Base-by-base conservation (phyloP, 2,113 vertebrate species). In the Cricetomys ansorgei region DNA sequence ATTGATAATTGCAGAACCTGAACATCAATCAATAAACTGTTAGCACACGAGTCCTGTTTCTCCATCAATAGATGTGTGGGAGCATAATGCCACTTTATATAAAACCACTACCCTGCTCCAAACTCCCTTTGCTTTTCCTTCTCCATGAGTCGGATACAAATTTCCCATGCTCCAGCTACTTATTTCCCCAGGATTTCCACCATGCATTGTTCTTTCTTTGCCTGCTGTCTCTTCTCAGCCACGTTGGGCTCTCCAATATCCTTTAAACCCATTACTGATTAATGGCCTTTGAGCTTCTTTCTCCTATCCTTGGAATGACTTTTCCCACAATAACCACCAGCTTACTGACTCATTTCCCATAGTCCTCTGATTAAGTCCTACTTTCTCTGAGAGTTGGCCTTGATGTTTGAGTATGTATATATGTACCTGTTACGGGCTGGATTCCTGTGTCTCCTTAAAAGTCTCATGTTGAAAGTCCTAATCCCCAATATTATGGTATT, bases 151-250 rank as follows among this genome's bases (percentile, higher is more conserved):
- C 10, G 53, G 45, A 59, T 2, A 15, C 1, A 50, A 75, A 25
- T 25, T 45, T 89, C 67, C 29, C 9, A 3, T 0, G 7, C 21
- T 25, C 64, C 7, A 0, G 5, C 3, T 1, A 8, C 2, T 29
- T 19, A 55, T 64, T 12, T 21, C 12, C 50, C 29, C 1, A 29
- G 70, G 9, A 72, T 11, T 50, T 8, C 59, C 48, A n/a, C 43
- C 70, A 65, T 15, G 16, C 81, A 19, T 75, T 53, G 50, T 5
- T 62, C 34, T n/a, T 31, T 40, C 4, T 9, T 37, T 40, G 11
- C 7, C 17, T 45, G 1, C 17, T 77, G 34, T 70, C 31, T 91
- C 34, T 21, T 37, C 31, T 37, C 29, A 4, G 80, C 27, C 72
- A 10, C 11, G 10, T 0, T 3, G 34, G 55, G 17, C 10, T 72